Base-by-base conservation (phyloP, 1,140 invertebrate species). In the Lepeophtheirus salmonis region DNA sequence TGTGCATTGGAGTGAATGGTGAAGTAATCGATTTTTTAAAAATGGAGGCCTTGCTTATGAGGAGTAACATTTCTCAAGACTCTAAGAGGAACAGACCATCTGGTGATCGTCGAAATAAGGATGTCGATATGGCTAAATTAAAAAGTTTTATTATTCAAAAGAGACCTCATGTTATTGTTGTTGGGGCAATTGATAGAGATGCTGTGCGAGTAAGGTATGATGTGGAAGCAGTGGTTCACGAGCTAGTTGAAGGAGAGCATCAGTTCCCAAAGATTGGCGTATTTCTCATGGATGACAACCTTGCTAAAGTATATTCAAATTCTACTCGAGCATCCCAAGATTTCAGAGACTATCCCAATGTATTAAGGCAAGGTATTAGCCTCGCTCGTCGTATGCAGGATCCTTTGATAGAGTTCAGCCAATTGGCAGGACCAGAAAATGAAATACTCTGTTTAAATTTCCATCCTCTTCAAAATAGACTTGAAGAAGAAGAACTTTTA, bases 381-480 rank as follows among this genome's bases (percentile, higher is more conserved):
- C 70, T 97, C 51, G 92, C 85, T 0, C 76, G 96, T 56, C 78
- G 87, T 53, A 75, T 97, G 64, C 90, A 96, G 71, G 96, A 99
- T 76, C 94, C 96, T 0, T 71, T 98, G 0, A 79, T 96, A 18
- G 95, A 98, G 70, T 96, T 90, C 71, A 87, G 89, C 1, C 91
- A 97, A 70, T 73, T 98, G 0, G 97, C 89, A 70, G 92, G 89
- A 16, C 75, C 81, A 0, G 92, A 98, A 67, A 89, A 97, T 61
- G 95, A 98, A 74, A 87, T 98, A 64, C 70, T 97, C 0, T 95
- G 89, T 69, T 76, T 99, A 1, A 80, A 87, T 63, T 95, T 87
- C 68, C 90, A 95, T 74, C 77, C 86, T 1, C 69, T 92, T 48
- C 89, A 84, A 59, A 62, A 65, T 50, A 60, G 63, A 49, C 16